These are phyloP conservation scores for Folsomia candida DNA, from an alignment of 2,888 invertebrate species.

Conservation along the genomic window DNA sequence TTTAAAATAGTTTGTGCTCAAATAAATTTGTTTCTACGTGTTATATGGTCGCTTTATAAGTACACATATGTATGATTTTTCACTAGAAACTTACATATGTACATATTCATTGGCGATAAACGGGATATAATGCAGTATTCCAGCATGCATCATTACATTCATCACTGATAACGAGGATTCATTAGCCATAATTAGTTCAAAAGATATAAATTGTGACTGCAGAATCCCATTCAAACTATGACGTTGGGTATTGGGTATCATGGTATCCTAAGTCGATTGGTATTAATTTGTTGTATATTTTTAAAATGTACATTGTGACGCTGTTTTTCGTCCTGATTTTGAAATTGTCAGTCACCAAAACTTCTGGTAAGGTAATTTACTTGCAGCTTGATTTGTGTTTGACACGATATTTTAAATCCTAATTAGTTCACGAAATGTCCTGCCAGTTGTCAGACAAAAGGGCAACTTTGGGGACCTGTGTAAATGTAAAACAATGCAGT, in stretches of 20 bases:
- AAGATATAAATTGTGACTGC: not conserved
- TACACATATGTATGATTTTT: no score
- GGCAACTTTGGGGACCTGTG: slow-evolving; percentile 18
- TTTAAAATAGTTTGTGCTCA: no score
- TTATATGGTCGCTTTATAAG: no score
- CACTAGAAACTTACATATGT: no score
- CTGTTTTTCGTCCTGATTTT: not conserved
- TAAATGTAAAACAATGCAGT: slow-evolving; percentile 23
- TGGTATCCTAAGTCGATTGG: no score
- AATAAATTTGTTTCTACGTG: no score
- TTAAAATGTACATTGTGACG: not conserved
- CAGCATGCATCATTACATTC: not conserved
- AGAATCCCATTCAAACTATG: no score
- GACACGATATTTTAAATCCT: not conserved
- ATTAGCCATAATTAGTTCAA: not conserved
- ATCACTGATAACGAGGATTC: not conserved
- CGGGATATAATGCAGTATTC: no score
- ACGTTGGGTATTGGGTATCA: no score
- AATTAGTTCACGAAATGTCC: no score
- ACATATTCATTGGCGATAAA: no score
- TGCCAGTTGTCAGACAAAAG: slow-evolving; percentile 8
- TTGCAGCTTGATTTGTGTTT: not conserved
- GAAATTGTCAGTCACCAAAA: not conserved
- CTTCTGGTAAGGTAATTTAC: not conserved
- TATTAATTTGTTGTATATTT: not conserved